Evolutionary conservation across 2,888 invertebrate species (phyloP).

Genomic region (Melolontha melolontha): DNA sequence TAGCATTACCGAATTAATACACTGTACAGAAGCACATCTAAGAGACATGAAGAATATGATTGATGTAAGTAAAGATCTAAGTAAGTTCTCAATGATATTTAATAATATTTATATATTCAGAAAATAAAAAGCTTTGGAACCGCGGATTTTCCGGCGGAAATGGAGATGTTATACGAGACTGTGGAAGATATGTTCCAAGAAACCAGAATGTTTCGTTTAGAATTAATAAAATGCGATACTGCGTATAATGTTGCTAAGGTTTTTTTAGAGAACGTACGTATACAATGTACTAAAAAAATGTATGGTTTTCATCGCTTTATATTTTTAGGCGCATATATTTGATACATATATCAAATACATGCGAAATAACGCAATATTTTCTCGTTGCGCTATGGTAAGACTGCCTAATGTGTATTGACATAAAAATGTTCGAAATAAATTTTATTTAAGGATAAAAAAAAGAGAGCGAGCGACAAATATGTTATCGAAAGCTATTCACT

Average conservation of each 20-base stretch:
- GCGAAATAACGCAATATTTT: no score
- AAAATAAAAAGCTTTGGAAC: no score
- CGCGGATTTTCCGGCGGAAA: neutral
- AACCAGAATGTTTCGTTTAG: constrained; percentile 53
- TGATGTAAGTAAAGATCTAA: no score
- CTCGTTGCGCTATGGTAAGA: no score
- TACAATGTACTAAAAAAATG: neutral
- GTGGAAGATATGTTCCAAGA: constrained; percentile 53
- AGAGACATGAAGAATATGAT: no score
- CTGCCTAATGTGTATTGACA: neutral
- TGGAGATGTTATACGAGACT: constrained; percentile 55
- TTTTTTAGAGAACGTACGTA: constrained; percentile 56
- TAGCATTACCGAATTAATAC: no score
- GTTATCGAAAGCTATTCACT: constrained; percentile 55
- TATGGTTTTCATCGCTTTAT: no score
- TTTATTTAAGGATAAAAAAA: constrained; percentile 62
- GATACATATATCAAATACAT: neutral
- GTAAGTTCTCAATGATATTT: no score
- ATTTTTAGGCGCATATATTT: no score
- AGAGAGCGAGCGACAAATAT: constrained; percentile 57
- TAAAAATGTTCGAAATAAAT: neutral
- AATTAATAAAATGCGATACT: constrained; percentile 50
- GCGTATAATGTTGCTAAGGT: constrained; percentile 52
- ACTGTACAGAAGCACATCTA: no score
- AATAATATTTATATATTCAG: no score